Conservation (phyloP, 2,888 invertebrate genomes). For the Zhuqinia jingwanae region DNA sequence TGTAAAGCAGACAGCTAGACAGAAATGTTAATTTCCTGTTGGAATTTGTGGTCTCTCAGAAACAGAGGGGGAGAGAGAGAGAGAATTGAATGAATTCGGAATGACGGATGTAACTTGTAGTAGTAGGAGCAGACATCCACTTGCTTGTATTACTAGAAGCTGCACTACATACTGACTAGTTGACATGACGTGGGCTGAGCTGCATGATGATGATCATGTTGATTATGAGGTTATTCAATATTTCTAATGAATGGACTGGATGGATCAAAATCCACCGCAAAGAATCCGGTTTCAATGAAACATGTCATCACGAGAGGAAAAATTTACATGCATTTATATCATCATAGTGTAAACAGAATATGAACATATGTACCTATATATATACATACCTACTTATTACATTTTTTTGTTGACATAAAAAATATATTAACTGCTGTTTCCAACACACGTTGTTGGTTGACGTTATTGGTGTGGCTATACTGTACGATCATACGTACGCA, state of each 20-base stretch:
- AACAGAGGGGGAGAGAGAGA: too few relatives aligned
- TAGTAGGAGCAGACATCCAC: neutral
- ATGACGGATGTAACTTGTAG: neutral
- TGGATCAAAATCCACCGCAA: neutral
- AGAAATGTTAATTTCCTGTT: constrained; percentile 34
- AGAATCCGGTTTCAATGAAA: constrained; percentile 38
- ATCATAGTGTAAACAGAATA: too few relatives aligned
- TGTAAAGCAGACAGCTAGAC: neutral
- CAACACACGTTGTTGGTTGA: too few relatives aligned
- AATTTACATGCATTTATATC: neutral
- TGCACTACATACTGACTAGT: neutral
- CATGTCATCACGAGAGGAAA: constrained; percentile 5
- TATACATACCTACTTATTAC: too few relatives aligned
- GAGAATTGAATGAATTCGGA: neutral
- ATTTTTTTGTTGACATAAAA: too few relatives aligned
- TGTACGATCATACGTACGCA: too few relatives aligned
- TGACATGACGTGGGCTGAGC: neutral
- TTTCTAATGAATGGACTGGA: neutral
- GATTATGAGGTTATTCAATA: neutral
- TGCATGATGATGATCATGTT: neutral
- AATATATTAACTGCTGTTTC: too few relatives aligned
- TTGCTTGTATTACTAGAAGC: neutral
- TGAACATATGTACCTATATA: too few relatives aligned
- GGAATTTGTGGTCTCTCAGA: neutral
- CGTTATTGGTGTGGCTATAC: too few relatives aligned